Evolutionary conservation across 2,113 vertebrate species (phyloP).

Genomic region (Tamias sibiricus): DNA sequence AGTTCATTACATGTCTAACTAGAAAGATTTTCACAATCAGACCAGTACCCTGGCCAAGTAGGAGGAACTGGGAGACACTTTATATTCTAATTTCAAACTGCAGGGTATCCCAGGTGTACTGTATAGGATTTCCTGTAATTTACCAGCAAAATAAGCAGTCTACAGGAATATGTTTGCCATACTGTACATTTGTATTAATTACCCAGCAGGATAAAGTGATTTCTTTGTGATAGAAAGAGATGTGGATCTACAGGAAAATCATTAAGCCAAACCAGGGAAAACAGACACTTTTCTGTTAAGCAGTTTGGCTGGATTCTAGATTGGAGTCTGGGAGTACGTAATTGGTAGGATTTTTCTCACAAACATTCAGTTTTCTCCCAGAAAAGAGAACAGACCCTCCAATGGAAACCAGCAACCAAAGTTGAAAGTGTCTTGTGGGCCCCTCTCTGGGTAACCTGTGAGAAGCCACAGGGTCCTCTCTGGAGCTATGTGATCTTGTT

Average conservation of each 20-base stretch:
- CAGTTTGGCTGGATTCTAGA: constrained; percentile 57
- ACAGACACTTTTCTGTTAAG: constrained; percentile 80
- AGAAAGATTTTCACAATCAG: constrained; percentile 77
- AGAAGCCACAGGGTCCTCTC: background rate
- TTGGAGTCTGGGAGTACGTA: constrained; percentile 55
- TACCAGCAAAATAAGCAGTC: constrained; percentile 89
- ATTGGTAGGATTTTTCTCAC: constrained; percentile 60
- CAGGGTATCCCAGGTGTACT: constrained; percentile 88
- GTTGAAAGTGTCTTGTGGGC: background rate
- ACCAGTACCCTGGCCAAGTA: constrained; percentile 81
- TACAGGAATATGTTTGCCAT: constrained; percentile 86
- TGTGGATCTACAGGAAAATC: constrained; percentile 84
- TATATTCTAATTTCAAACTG: constrained; percentile 89
- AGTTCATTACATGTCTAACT: constrained; percentile 79
- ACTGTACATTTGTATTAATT: constrained; percentile 88
- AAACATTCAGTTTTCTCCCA: constrained; percentile 17
- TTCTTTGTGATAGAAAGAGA: constrained; percentile 87
- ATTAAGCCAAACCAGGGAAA: constrained; percentile 79
- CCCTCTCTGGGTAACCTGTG: too few relatives aligned
- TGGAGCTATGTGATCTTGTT: background rate
- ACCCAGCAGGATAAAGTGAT: constrained; percentile 89
- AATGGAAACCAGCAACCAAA: background rate
- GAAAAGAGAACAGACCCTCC: background rate
- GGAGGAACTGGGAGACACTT: constrained; percentile 84
- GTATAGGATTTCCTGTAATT: constrained; percentile 90